phyloP scores from a whole-genome alignment of 1,140 invertebrate species.

The Limonius californicus region DNA sequence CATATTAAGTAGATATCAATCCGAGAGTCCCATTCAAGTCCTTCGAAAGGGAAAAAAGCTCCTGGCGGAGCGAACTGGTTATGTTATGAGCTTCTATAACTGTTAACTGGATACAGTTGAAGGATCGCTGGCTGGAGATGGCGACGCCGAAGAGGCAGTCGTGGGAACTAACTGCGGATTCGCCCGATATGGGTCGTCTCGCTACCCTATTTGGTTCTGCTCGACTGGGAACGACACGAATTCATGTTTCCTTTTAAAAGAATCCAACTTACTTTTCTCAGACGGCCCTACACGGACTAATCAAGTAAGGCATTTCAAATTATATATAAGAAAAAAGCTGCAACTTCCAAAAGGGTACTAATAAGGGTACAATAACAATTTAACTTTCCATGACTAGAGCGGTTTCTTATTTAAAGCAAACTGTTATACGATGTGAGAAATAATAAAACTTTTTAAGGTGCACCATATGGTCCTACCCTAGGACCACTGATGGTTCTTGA shows the following conservation, averaged over 20 bases:
- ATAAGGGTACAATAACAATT: no score
- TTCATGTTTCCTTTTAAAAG: no score
- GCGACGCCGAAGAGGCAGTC: neutral
- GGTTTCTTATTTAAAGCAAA: no score
- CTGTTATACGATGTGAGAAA: no score
- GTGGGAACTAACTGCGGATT: slow-evolving; percentile 2
- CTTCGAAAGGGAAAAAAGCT: slow-evolving; percentile 9
- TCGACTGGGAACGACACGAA: neutral
- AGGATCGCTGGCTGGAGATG: neutral
- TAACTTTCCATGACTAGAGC: neutral
- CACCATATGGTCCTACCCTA: no score
- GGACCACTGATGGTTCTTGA: no score
- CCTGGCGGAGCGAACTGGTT: neutral
- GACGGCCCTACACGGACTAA: no score
- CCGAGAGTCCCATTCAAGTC: slow-evolving; percentile 3
- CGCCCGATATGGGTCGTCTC: neutral
- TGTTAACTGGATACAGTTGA: neutral
- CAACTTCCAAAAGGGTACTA: no score
- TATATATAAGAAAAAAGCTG: no score
- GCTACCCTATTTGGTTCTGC: neutral
- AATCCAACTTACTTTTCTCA: no score
- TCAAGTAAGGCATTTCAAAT: no score
- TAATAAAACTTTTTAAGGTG: no score
- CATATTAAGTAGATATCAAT: slow-evolving; percentile 9
- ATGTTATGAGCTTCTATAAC: slow-evolving; percentile 7